A percentile compares a stretch with the other conserved stretches of the same genome.
Conservation (phyloP, 2,113 vertebrate species). For the Crotalus helleri region DNA sequence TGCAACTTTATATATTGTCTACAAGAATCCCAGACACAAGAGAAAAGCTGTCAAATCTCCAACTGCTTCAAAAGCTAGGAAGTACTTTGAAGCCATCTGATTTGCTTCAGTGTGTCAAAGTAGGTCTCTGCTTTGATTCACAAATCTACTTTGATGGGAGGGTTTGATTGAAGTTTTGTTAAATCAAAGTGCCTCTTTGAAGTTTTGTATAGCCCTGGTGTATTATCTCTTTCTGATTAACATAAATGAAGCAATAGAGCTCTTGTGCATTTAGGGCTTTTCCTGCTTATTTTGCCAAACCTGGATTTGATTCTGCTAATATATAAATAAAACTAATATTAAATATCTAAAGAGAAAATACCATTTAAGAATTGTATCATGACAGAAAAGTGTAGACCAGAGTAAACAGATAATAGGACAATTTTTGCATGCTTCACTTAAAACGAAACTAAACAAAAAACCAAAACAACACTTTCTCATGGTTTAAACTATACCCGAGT, state of each 20-base stretch:
- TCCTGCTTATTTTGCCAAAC: not conserved
- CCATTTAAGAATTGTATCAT: not conserved
- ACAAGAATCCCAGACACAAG: not conserved
- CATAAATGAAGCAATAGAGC: not conserved
- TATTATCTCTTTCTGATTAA: not conserved
- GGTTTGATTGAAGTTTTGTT: not conserved
- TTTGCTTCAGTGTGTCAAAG: not conserved
- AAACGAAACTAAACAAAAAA: not conserved
- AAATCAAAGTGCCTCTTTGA: not conserved
- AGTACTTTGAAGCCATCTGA: not conserved
- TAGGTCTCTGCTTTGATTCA: not conserved
- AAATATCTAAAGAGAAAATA: not conserved
- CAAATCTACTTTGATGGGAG: not conserved
- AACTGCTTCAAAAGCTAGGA: not conserved
- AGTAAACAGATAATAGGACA: not conserved
- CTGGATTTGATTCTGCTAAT: not conserved
- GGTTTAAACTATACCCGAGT: not conserved
- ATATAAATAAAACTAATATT: not conserved
- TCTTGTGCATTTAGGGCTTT: not conserved
- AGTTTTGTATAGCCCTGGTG: not conserved
- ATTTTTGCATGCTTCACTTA: not conserved
- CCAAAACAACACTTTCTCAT: not conserved
- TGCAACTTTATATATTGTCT: not conserved
- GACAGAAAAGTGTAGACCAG: not conserved
- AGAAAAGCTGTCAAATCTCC: not conserved